A percentile compares a stretch with the other conserved stretches of the same genome.
Conservation (phyloP, 2,113 vertebrate species). For the Cacatua alba region DNA sequence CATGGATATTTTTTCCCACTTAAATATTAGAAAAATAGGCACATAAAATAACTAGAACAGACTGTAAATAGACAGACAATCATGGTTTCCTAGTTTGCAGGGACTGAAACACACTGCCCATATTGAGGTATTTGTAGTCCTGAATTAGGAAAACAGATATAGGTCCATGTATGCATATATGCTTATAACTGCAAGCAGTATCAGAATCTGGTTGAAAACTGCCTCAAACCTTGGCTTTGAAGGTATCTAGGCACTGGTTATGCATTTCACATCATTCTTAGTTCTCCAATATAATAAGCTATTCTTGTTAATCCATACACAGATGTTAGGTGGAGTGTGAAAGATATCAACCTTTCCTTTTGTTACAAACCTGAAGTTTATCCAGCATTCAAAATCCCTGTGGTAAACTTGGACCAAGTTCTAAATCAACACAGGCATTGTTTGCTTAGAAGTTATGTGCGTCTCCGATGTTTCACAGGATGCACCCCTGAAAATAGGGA, state of each 20-base stretch:
- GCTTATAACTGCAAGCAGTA: background rate
- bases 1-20: background rate
- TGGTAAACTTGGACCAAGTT: background rate
- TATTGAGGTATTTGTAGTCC: background rate
- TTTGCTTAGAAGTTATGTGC: background rate
- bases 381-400: background rate
- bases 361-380: background rate
- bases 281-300: background rate
- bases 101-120: background rate
- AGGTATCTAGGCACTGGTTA: background rate
- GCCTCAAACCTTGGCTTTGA: background rate
- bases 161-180: fast-evolving
- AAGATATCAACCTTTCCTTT: background rate
- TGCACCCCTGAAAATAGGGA: background rate
- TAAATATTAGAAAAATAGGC: background rate
- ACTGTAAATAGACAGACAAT: background rate
- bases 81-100: background rate
- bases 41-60: background rate
- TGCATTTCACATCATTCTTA: background rate
- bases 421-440: background rate
- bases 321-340: background rate
- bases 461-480: background rate
- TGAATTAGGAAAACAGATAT: background rate
- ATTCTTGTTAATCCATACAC: background rate
- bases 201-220: background rate